Percentiles rank a stretch among this genome's conserved stretches.
phyloP scores from a whole-genome alignment of 2,888 invertebrate species.

The Drosophila maculinotata region DNA sequence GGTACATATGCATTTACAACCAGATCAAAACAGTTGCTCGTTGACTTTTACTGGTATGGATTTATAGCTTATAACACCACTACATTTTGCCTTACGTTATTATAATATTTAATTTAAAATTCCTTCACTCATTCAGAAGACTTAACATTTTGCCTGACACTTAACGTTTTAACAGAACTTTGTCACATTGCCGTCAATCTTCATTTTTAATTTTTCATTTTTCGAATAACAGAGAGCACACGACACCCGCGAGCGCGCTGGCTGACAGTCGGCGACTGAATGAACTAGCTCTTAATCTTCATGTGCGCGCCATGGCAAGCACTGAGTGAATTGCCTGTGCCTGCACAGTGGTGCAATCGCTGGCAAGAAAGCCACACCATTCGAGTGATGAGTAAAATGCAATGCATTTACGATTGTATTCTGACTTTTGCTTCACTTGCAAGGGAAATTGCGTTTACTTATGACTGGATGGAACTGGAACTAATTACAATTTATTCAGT shows the following conservation, averaged over 20 bases:
- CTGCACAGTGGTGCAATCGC: conserved; percentile 39
- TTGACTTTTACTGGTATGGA: neutral
- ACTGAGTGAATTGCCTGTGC: conserved; percentile 22
- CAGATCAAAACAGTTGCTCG: conserved; percentile 1
- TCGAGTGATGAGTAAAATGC: neutral
- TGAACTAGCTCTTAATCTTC: conserved; percentile 51
- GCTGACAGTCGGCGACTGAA: conserved; percentile 56
- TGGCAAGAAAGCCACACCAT: neutral
- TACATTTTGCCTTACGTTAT: neutral
- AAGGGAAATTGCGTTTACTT: too few relatives aligned
- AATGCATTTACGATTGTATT: neutral
- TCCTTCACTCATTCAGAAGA: neutral
- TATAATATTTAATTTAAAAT: neutral
- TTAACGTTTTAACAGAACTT: conserved; percentile 3
- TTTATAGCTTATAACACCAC: neutral
- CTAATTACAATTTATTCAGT: too few relatives aligned
- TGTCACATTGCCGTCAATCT: conserved; percentile 23
- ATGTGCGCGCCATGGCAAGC: conserved; percentile 34
- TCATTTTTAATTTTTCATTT: too few relatives aligned
- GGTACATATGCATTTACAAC: conserved; percentile 10
- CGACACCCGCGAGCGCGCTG: conserved; percentile 38
- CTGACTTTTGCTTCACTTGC: neutral
- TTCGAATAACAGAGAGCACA: conserved; percentile 9
- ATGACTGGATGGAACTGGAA: too few relatives aligned
- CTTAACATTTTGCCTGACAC: neutral